phyloP scores from a whole-genome alignment of 2,113 vertebrate genomes.

The Thalassarche chlororhynchos region DNA sequence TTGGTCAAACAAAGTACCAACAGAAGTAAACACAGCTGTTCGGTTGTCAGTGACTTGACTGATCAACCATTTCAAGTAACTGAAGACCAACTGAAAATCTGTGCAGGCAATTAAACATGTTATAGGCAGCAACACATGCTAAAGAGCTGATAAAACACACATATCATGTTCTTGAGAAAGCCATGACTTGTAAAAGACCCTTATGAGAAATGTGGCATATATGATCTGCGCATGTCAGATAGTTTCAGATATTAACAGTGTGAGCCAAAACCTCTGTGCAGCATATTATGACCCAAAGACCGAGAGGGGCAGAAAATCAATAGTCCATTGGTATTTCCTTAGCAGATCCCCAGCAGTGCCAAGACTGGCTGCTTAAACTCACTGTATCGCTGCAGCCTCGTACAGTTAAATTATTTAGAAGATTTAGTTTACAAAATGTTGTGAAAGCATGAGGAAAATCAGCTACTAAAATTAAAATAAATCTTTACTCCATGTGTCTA shows the following conservation, averaged over 20 bases:
- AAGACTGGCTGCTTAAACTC: background rate
- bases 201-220: background rate
- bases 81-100: background rate
- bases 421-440: background rate
- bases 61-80: slow-evolving; percentile 9
- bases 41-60: background rate
- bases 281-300: background rate
- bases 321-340: background rate
- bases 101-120: background rate
- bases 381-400: background rate
- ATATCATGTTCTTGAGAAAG: background rate
- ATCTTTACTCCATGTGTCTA: background rate
- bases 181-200: background rate
- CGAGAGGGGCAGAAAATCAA: background rate
- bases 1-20: slow-evolving; percentile 13
- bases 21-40: slow-evolving; percentile 26
- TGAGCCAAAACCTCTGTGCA: background rate
- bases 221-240: background rate
- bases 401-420: background rate
- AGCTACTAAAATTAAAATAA: background rate
- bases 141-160: background rate
- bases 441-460: background rate
- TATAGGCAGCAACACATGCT: background rate
- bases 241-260: background rate
- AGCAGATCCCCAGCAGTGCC: background rate